These are phyloP conservation scores for Thysanoteuthis rhombus DNA, from an alignment of 2,888 invertebrate species.

Conservation along the genomic window DNA sequence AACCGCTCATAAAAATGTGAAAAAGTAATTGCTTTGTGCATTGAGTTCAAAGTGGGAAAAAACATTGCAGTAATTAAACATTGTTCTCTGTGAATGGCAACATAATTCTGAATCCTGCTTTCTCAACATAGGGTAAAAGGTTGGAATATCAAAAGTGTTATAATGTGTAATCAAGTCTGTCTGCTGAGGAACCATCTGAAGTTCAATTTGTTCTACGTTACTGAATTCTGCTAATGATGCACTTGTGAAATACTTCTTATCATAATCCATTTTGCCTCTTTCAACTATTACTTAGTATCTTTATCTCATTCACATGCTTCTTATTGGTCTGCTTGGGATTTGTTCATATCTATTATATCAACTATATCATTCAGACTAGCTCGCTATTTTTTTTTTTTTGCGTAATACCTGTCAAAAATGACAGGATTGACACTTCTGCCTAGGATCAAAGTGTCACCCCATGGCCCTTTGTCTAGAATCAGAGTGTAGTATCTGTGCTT, in stretches of 20 bases:
- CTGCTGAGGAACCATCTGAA: background rate
- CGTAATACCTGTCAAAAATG: no score
- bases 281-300: background rate
- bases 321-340: background rate
- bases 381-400: background rate
- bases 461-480: no score
- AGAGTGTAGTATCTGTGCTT: no score
- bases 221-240: background rate
- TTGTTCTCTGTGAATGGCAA: no score
- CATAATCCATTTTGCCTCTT: background rate
- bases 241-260: background rate
- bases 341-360: background rate
- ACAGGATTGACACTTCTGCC: no score
- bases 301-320: background rate
- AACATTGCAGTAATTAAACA: no score
- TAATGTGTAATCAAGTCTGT: background rate
- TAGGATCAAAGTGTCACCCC: no score
- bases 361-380: background rate
- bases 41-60: no score
- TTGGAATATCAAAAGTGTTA: background rate
- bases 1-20: no score
- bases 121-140: no score
- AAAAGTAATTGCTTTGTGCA: no score
- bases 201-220: background rate
- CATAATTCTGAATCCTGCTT: no score